A percentile compares a stretch with the other conserved stretches of the same genome.
phyloP scores from a whole-genome alignment of 2,113 vertebrate species.

The Paratilapia polleni region DNA sequence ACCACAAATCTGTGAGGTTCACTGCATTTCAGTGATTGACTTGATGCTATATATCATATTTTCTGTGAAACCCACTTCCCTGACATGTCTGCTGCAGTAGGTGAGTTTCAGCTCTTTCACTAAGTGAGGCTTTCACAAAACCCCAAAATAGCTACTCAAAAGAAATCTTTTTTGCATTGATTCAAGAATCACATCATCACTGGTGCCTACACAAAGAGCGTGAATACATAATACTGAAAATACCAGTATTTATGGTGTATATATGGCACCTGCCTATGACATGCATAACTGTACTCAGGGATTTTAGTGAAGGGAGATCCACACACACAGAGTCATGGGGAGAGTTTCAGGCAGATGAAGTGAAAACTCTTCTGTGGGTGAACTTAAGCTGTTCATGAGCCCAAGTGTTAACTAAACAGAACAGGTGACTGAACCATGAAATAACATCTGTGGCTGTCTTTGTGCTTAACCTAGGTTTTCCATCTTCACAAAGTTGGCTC shows the following conservation, averaged over 20 bases:
- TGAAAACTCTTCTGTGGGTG: not conserved
- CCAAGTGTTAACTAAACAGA: slow-evolving; percentile 7
- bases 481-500: not conserved
- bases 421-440: slow-evolving; percentile 8
- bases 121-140: not conserved
- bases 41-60: not conserved
- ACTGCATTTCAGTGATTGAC: slow-evolving; percentile 4
- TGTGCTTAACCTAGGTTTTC: not conserved
- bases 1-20: slow-evolving; percentile 2
- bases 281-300: too few relatives aligned
- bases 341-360: not conserved
- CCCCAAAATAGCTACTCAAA: not conserved
- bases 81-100: not conserved
- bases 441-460: not conserved
- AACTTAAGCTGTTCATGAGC: not conserved
- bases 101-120: not conserved
- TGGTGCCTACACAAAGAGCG: not conserved
- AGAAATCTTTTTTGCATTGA: not conserved
- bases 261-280: not conserved
- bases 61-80: not conserved
- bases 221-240: not conserved
- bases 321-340: not conserved
- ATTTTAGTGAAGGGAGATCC: not conserved
- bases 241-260: not conserved
- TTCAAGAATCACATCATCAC: not conserved